phyloP scores from a whole-genome alignment of 2,797 vertebrate species.

The Arremon brunneinucha region DNA sequence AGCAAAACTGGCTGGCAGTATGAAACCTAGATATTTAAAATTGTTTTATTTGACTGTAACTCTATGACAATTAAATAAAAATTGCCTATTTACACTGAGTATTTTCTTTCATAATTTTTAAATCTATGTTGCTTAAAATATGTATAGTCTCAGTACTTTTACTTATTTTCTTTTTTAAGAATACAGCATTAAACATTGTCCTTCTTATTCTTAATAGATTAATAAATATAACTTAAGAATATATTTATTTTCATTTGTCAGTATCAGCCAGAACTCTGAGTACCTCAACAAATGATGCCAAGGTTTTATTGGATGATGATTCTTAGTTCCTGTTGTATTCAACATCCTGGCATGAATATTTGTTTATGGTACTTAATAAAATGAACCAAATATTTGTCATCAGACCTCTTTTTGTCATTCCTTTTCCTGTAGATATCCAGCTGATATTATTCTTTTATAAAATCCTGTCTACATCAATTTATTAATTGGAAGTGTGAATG shows the following conservation, averaged over 20 bases:
- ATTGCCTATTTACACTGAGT: neutral
- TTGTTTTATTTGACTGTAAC: neutral
- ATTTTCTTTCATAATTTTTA: neutral
- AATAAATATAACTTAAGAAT: neutral
- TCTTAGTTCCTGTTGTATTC: neutral
- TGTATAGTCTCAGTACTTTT: neutral
- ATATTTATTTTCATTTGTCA: neutral
- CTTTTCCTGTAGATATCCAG: neutral
- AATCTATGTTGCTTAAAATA: neutral
- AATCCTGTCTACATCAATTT: neutral
- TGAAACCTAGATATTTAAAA: neutral
- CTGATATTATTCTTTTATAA: neutral
- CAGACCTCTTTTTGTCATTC: neutral
- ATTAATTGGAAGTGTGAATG: neutral
- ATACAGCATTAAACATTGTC: rapidly evolving
- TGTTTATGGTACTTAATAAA: neutral
- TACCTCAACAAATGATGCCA: neutral
- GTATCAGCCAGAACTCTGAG: neutral
- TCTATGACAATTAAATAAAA: neutral
- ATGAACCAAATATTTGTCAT: neutral
- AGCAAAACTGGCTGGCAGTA: neutral
- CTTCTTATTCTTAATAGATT: neutral
- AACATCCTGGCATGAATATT: neutral
- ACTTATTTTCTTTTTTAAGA: neutral
- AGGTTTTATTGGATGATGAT: neutral